A percentile compares a stretch with the other conserved stretches of the same genome.
These are phyloP conservation scores for Gobio gobio DNA, from an alignment of 2,113 vertebrate species.

Conservation along the genomic window DNA sequence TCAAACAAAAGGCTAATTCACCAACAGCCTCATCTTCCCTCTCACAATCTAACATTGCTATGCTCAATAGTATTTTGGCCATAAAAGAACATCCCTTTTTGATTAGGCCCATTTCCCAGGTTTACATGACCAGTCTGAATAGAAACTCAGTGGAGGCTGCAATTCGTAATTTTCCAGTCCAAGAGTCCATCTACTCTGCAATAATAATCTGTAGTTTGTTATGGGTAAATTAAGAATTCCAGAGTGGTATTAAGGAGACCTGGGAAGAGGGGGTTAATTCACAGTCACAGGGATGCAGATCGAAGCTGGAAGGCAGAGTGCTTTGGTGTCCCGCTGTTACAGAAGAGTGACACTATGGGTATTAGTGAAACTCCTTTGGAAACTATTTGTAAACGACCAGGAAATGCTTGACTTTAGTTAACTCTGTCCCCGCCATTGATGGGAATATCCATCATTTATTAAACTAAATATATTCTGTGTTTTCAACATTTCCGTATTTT, in stretches of 20 bases:
- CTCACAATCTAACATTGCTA: slow-evolving; percentile 5
- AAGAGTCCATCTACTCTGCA: slow-evolving; percentile 55
- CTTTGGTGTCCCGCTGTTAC: slow-evolving; percentile 35
- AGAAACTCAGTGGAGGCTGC: slow-evolving; percentile 24
- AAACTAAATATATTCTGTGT: no score
- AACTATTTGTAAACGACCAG: not conserved
- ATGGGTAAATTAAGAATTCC: slow-evolving; percentile 60
- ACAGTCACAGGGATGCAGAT: slow-evolving; percentile 65
- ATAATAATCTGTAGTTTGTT: slow-evolving; percentile 66
- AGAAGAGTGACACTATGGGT: not conserved
- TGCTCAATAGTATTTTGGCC: slow-evolving; percentile 18
- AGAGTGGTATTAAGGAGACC: slow-evolving; percentile 50
- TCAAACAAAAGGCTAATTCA: slow-evolving; percentile 18
- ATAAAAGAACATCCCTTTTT: slow-evolving; percentile 1
- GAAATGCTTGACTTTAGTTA: not conserved
- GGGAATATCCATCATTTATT: no score
- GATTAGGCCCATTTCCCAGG: slow-evolving; percentile 35
- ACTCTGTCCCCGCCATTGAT: no score
- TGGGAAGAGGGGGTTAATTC: slow-evolving; percentile 71
- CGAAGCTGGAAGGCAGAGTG: slow-evolving; percentile 56
- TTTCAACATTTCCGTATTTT: no score
- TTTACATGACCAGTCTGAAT: slow-evolving; percentile 46
- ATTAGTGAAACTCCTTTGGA: not conserved
- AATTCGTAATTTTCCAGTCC: slow-evolving; percentile 49
- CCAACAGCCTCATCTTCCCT: not conserved